These are phyloP conservation scores for Ennomos quercinarius DNA, from an alignment of 2,888 invertebrate genomes.

Conservation along the genomic window DNA sequence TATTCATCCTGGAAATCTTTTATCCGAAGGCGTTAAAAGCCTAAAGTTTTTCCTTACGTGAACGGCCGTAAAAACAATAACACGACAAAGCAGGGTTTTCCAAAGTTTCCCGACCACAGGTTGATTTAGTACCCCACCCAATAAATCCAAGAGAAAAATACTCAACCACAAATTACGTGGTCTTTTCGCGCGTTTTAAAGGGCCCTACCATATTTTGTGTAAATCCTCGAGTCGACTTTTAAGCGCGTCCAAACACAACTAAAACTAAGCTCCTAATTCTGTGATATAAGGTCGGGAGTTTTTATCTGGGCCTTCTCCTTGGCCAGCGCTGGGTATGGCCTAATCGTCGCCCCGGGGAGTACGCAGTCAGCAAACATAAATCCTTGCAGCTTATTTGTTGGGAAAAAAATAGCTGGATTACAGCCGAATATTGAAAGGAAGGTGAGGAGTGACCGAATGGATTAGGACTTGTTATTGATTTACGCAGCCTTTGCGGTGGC, in stretches of 20 bases:
- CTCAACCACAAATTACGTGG: constrained; percentile 34
- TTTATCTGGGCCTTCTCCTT: constrained; percentile 47
- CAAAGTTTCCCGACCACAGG: constrained; percentile 12
- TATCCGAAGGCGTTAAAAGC: constrained; percentile 2
- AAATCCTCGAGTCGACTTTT: constrained; percentile 41
- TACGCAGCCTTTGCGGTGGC: constrained; percentile 31
- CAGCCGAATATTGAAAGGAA: constrained; percentile 30
- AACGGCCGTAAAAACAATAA: constrained; percentile 19
- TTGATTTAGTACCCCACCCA: constrained; percentile 34
- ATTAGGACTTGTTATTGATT: constrained; percentile 47
- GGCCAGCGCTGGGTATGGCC: constrained; percentile 31
- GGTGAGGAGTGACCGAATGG: constrained; percentile 35
- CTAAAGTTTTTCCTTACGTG: constrained; percentile 7
- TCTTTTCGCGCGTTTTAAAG: constrained; percentile 26
- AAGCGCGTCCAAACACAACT: constrained; percentile 40
- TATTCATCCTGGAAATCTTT: neutral
- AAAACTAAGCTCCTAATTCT: constrained; percentile 51
- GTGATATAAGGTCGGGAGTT: constrained; percentile 58
- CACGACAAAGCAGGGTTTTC: constrained; percentile 13
- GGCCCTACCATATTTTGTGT: constrained; percentile 37
- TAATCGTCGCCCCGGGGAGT: constrained; percentile 40
- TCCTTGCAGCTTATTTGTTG: constrained; percentile 61
- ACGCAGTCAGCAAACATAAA: constrained; percentile 53
- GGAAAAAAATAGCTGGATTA: constrained; percentile 52
- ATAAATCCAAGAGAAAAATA: constrained; percentile 30